Conservation (phyloP, 1,140 invertebrate species). For the Pygmarrhopalites habei region DNA sequence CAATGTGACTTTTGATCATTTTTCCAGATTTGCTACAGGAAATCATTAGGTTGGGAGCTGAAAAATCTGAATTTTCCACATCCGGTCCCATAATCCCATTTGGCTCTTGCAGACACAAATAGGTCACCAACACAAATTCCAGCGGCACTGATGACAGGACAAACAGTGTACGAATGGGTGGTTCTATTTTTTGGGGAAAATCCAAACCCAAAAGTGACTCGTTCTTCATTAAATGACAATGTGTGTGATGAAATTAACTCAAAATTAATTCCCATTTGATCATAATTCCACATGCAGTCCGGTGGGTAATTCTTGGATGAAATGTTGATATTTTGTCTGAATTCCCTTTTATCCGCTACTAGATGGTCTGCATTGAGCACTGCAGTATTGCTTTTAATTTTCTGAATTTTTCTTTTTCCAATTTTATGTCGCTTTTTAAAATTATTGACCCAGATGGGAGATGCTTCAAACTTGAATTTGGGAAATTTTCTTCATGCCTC, state of each 20-base stretch:
- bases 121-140: conserved; percentile 21
- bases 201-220: conserved; percentile 11
- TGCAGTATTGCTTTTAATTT: conserved; percentile 10
- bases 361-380: not conserved
- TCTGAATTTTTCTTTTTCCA: conserved; percentile 11
- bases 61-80: conserved; percentile 7
- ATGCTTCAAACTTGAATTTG: conserved; percentile 15
- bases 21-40: conserved; percentile 23
- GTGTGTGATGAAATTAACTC: conserved; percentile 6
- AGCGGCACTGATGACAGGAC: conserved; percentile 14
- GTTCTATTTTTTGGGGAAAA: conserved; percentile 24
- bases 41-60: conserved; percentile 18
- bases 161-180: conserved; percentile 28
- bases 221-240: conserved; percentile 14
- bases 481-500: not conserved
- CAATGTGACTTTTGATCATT: conserved; percentile 4
- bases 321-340: not conserved
- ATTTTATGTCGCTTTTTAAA: conserved; percentile 22
- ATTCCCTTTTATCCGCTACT: not conserved
- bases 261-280: conserved; percentile 24
- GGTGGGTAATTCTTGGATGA: too few species aligned
- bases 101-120: conserved; percentile 23
- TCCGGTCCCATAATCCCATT: conserved; percentile 18
- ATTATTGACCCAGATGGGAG: not conserved
- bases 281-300: conserved; percentile 13